A percentile compares a stretch with the other conserved stretches of the same genome.
phyloP scores from a whole-genome alignment of 2,113 vertebrate species.

The Onychostruthus taczanowskii region DNA sequence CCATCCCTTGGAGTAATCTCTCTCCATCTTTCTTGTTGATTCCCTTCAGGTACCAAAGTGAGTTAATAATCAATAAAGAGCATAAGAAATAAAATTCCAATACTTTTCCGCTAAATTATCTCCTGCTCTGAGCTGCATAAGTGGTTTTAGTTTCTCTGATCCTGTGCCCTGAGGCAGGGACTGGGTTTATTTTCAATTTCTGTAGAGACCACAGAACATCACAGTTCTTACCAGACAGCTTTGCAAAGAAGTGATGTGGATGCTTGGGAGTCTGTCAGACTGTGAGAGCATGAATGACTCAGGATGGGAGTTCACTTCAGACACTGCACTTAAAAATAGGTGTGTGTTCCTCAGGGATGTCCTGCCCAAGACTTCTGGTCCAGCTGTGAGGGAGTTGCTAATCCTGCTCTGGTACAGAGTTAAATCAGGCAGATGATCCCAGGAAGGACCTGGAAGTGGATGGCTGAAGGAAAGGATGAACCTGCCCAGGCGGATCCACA shows the following conservation, averaged over 20 bases:
- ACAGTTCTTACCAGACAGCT: background rate
- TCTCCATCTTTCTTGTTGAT: no score
- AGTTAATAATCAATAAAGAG: background rate
- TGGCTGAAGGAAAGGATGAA: background rate
- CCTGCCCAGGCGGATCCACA: background rate
- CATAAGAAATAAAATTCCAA: background rate
- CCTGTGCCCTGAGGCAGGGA: background rate
- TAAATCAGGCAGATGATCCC: background rate
- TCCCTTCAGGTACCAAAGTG: background rate
- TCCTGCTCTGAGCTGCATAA: background rate
- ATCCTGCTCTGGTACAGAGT: background rate
- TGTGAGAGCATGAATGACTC: background rate
- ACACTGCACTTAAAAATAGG: background rate
- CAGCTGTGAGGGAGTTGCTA: background rate
- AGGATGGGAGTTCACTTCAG: background rate
- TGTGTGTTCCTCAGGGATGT: background rate
- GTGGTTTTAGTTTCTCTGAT: background rate
- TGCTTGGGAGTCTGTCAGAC: background rate
- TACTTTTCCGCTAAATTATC: background rate
- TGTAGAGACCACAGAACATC: background rate
- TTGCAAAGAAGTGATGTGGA: background rate
- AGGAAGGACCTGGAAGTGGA: background rate
- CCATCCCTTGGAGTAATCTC: background rate
- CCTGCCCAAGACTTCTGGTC: background rate
- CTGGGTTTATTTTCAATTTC: background rate